Percentiles rank a stretch among this genome's conserved stretches.
These are phyloP conservation scores for Philereme vetulata DNA, from an alignment of 2,888 invertebrate species.

Conservation along the genomic window DNA sequence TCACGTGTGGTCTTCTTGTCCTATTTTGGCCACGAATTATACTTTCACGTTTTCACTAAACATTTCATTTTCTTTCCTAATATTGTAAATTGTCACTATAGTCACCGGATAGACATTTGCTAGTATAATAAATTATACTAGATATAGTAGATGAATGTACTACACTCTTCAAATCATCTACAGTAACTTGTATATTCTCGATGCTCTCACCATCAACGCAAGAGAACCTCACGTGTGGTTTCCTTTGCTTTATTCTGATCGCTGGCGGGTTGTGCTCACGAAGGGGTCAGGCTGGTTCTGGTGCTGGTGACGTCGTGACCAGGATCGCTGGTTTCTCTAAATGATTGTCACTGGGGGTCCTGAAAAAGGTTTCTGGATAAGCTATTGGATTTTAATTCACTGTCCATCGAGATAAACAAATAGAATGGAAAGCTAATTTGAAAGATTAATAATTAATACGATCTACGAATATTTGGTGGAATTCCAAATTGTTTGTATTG, in stretches of 20 bases:
- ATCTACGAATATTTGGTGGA: too few species aligned
- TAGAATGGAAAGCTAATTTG: too few species aligned
- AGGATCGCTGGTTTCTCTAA: slow-evolving; percentile 65
- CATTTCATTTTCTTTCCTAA: slow-evolving; percentile 17
- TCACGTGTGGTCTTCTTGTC: not conserved
- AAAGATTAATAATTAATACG: too few species aligned
- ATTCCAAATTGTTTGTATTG: too few species aligned
- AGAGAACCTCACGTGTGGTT: slow-evolving; percentile 50
- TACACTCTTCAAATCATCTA: slow-evolving; percentile 39
- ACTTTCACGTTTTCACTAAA: not conserved
- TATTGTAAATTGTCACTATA: slow-evolving; percentile 11
- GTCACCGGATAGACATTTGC: not conserved
- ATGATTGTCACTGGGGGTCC: slow-evolving; percentile 68
- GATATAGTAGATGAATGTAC: too few species aligned
- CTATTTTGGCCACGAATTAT: not conserved
- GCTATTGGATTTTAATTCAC: too few species aligned
- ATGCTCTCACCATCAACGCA: slow-evolving; percentile 42
- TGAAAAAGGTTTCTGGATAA: slow-evolving; percentile 34
- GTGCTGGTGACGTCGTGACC: slow-evolving; percentile 69
- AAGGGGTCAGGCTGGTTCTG: slow-evolving; percentile 64
- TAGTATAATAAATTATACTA: slow-evolving; percentile 3
- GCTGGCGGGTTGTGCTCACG: slow-evolving; percentile 36
- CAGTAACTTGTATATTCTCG: slow-evolving; percentile 44
- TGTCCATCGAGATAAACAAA: too few species aligned
- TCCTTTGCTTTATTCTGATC: slow-evolving; percentile 26